Evolutionary conservation across 2,113 vertebrate species (phyloP).

Genomic region (Aegypius monachus): DNA sequence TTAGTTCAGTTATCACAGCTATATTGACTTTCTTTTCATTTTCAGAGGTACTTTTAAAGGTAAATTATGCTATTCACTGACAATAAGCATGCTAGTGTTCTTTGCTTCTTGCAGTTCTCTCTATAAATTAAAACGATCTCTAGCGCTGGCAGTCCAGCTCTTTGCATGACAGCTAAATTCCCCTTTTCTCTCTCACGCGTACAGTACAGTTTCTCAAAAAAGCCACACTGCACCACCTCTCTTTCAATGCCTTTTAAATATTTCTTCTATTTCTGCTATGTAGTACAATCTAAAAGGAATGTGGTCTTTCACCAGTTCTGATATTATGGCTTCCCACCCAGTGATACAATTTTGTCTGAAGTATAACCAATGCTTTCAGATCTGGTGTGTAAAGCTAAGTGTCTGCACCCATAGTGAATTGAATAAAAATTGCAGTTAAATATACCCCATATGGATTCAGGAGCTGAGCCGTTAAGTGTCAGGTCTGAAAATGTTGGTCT

Average conservation of each 20-base stretch:
- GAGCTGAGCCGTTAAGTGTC: neutral
- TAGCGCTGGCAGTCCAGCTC: neutral
- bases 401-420: slow-evolving; percentile 6
- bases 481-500: neutral
- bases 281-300: slow-evolving; percentile 1
- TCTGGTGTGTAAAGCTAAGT: slow-evolving; percentile 18
- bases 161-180: slow-evolving; percentile 28
- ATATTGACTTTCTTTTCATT: slow-evolving; percentile 7
- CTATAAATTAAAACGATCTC: slow-evolving; percentile 8
- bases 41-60: neutral
- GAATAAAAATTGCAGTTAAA: slow-evolving; percentile 45
- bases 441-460: neutral
- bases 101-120: neutral
- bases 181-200: neutral
- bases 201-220: slow-evolving; percentile 2
- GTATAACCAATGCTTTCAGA: slow-evolving; percentile 21
- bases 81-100: neutral
- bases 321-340: slow-evolving; percentile 2
- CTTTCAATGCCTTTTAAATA: slow-evolving; percentile 35
- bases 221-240: neutral
- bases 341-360: slow-evolving; percentile 32
- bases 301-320: neutral
- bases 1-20: neutral
- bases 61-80: neutral
- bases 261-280: slow-evolving; percentile 11